Conservation (phyloP, 2,888 invertebrate genomes). For the Exocentrus adspersus region DNA sequence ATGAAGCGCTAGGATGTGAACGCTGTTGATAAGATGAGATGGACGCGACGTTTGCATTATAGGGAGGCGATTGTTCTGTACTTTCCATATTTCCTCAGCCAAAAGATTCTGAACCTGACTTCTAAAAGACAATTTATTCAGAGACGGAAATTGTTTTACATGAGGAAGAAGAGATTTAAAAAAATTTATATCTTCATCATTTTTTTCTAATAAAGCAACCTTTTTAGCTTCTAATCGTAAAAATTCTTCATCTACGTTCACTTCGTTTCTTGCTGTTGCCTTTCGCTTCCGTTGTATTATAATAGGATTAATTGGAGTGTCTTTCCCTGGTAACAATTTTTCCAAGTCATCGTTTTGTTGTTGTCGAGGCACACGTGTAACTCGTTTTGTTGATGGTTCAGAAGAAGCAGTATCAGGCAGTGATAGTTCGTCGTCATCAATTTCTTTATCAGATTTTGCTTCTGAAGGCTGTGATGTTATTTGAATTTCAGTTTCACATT, state of each 20-base stretch:
- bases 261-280: neutral
- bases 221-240: constrained; percentile 26
- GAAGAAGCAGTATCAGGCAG: too few relatives aligned
- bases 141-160: constrained; percentile 23
- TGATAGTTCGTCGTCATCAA: too few relatives aligned
- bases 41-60: constrained; percentile 4
- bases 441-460: too few relatives aligned
- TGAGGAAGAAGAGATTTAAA: constrained; percentile 28
- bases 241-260: constrained; percentile 10
- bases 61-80: constrained; percentile 3
- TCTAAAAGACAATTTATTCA: constrained; percentile 21
- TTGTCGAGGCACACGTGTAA: neutral
- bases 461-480: too few relatives aligned
- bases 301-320: neutral
- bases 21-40: constrained; percentile 6
- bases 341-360: neutral
- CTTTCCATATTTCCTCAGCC: constrained; percentile 18
- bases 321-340: neutral
- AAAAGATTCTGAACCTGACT: constrained; percentile 26
- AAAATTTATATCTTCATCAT: constrained; percentile 25
- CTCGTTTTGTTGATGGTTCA: too few relatives aligned
- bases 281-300: neutral
- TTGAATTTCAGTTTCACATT: too few relatives aligned
- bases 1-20: constrained; percentile 15
- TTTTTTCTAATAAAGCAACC: constrained; percentile 24